phyloP scores from a whole-genome alignment of 2,113 vertebrate species.

The Cephalopholis sonnerati region DNA sequence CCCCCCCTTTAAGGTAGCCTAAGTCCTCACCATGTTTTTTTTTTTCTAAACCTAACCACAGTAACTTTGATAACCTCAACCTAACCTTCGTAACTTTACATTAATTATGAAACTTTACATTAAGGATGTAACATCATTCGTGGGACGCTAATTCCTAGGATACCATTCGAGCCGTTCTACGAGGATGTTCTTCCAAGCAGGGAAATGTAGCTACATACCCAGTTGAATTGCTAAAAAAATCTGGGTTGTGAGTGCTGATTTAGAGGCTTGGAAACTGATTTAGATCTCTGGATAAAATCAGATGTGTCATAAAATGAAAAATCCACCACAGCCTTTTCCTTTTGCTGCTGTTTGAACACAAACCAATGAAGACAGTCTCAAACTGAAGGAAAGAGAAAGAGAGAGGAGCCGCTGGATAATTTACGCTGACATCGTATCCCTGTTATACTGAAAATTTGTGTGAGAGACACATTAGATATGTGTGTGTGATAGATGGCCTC shows the following conservation, averaged over 20 bases:
- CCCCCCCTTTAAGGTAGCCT: too few relatives aligned
- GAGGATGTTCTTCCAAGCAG: background rate
- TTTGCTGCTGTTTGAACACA: background rate
- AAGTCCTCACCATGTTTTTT: too few relatives aligned
- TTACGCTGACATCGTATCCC: constrained; percentile 85
- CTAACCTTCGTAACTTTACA: too few relatives aligned
- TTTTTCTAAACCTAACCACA: too few relatives aligned
- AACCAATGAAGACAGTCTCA: background rate
- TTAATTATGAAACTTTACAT: too few relatives aligned
- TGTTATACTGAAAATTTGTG: constrained; percentile 82
- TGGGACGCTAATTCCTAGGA: too few relatives aligned
- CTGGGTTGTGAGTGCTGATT: too few relatives aligned
- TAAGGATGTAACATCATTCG: too few relatives aligned
- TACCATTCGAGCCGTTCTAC: too few relatives aligned
- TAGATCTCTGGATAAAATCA: background rate
- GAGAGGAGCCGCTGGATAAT: constrained; percentile 77
- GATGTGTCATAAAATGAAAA: background rate
- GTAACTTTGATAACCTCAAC: too few relatives aligned
- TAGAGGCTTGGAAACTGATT: background rate
- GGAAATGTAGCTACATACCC: background rate
- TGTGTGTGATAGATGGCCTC: constrained; percentile 88
- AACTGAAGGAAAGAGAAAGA: constrained; percentile 60
- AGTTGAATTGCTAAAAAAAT: background rate
- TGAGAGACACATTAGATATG: constrained; percentile 66
- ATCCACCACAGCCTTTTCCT: background rate